Evolutionary conservation across 2,888 invertebrate species (phyloP), one percentile per base, ranked within the genome.

Genomic region (Ormyrus labotus): DNA sequence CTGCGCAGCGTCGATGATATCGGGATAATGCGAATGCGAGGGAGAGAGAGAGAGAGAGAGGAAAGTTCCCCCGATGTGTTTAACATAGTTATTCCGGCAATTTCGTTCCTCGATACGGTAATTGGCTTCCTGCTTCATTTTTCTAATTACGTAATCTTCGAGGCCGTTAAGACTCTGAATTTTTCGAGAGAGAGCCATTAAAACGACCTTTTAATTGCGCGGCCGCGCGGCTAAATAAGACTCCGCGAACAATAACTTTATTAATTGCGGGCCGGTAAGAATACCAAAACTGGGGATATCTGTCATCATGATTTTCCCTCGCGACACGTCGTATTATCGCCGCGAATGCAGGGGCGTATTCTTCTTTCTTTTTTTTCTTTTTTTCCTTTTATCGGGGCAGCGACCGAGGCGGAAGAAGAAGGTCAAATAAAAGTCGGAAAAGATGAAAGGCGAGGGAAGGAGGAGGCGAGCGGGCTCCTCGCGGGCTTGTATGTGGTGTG

Each of bases 401-500:
- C 65, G 50, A 8, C 64, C 57, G 34, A 60, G 70, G 60, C 65
- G 69, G 58, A 71, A 75, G 64, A 71, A 75, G 64, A 61, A 67
- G 50, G 75, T 70, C 65, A 64, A 80, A 70, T 80, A 67, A 75
- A 75, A 75, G 70, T 65, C 60, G 80, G 60, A 34, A 51, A 60
- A 70, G 74, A 75, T 60, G 67, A 75, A 60, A 71, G 51, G 7
- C 69, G 8, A 19, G n/a, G 58, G 63, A 61, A 55, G 13, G 51
- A 55, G 9, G 9, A 47, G 5, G 75, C 53, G 70, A 57, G 53
- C 19, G 53, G 61, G 53, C 50, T 13, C 19, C 70, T 60, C 58
- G 19, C 53, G 50, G 8, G 60, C 10, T 7, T 58, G 78, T 69
- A 61, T 83, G 78, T 75, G 83, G 85, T 84, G 87, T 84, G 87